Evolutionary conservation across 2,888 invertebrate genomes (phyloP).

Genomic region (Gasteruption jaculator): DNA sequence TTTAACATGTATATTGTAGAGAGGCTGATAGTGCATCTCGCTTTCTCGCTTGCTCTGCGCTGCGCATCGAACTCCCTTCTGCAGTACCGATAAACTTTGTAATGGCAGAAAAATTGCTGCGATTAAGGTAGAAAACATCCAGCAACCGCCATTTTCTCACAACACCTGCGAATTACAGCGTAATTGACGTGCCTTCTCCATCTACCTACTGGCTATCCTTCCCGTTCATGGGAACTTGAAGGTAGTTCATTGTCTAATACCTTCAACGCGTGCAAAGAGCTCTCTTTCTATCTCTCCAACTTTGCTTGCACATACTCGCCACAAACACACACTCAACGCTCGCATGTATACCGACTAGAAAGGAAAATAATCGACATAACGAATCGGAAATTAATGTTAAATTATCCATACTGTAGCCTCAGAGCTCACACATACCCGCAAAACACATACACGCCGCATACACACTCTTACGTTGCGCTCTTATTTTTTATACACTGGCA

Average conservation of each 20-base stretch:
- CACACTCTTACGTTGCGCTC: no score
- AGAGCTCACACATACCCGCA: no score
- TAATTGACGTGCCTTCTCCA: conserved; percentile 44
- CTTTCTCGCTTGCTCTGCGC: conserved; percentile 14
- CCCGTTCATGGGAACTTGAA: conserved; percentile 45
- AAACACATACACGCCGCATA: no score
- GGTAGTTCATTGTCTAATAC: conserved; percentile 44
- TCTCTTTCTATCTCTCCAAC: conserved; percentile 9
- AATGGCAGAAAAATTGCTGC: conserved; percentile 48
- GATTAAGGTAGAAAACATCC: conserved; percentile 48
- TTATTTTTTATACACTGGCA: no score
- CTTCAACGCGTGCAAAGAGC: conserved; percentile 18
- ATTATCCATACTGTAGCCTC: no score
- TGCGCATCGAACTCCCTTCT: conserved; percentile 23
- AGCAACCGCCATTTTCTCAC: conserved; percentile 46
- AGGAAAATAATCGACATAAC: conserved; percentile 42
- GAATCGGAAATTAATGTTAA: conserved; percentile 42
- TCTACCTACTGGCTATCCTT: conserved; percentile 34
- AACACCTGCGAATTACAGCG: conserved; percentile 50
- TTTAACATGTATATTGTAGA: no score
- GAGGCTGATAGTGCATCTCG: conserved; percentile 26
- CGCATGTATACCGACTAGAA: conserved; percentile 22
- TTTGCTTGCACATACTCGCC: no score
- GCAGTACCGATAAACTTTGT: conserved; percentile 36
- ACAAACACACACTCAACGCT: conserved; percentile 13